phyloP scores from a whole-genome alignment of 2,113 vertebrate species.

The Cheirogaleus medius region DNA sequence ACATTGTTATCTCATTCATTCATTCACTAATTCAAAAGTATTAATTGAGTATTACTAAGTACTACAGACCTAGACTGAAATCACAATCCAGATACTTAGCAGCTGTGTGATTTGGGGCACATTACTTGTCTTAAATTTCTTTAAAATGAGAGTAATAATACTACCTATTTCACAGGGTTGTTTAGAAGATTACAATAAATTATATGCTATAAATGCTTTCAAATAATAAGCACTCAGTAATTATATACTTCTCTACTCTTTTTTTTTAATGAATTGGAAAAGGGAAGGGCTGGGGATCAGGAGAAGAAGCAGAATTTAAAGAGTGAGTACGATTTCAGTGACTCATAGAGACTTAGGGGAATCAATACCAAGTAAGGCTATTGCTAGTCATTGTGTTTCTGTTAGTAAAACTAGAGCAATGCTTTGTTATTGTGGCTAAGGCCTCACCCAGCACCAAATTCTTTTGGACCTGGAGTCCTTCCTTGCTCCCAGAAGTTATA shows the following conservation, averaged over 20 bases:
- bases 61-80: not conserved
- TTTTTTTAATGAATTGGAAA: conserved; percentile 27
- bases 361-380: not conserved
- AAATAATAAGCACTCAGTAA: not conserved
- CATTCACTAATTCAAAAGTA: not conserved
- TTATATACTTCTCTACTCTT: not conserved
- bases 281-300: not conserved
- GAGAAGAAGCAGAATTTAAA: not conserved
- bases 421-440: not conserved
- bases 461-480: not conserved
- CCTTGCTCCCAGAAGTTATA: not conserved
- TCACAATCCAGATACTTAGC: not conserved
- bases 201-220: not conserved
- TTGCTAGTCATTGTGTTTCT: not conserved
- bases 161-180: not conserved
- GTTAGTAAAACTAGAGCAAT: not conserved
- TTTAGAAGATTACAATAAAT: conserved; percentile 23
- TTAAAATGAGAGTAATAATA: conserved; percentile 13
- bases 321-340: not conserved
- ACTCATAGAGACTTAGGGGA: not conserved
- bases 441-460: not conserved
- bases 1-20: not conserved
- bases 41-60: conserved; percentile 39
- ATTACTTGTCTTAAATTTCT: conserved; percentile 19
- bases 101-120: not conserved